Evolutionary conservation across 2,113 vertebrate genomes (phyloP), one percentile per base, ranked within the genome.

Genomic region (Dolichallabes microphthalmus): DNA sequence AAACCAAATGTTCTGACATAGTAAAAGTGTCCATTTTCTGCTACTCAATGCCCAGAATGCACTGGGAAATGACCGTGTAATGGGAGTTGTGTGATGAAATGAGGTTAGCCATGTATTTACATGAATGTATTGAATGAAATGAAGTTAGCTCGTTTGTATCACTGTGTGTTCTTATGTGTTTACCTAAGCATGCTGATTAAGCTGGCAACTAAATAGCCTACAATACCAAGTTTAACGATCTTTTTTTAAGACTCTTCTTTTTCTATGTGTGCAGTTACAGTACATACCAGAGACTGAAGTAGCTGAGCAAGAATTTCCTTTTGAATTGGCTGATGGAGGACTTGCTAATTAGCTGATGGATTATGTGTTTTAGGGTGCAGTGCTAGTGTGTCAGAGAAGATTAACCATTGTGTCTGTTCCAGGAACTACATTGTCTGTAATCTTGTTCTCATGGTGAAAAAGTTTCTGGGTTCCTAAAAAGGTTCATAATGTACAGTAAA

Each of bases 331-430:
- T 25, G 20, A 50, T 50, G 69, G 69, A 50, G 10, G n/a, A 55
- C 52, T 19, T 55, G 74, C 74, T 77, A 57, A 78, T n/a, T 32
- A 57, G 53, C 75, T 57, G 75, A 78, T 78, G n/a, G 10, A 78
- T 78, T 57, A 57, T 52, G n/a, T 58, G 52, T 32, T 32, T 76
- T 55, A 76, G 22, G 12, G 74, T 53, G 22, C 12, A 77, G 52
- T 30, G 52, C 19, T 57, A 5, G 15, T 20, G 25, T 78, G 55
- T 57, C 75, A 77, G 53, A 0, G n/a, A 30, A 74, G 39, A 22
- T 45, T 73, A 71, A 73, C 20, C 12, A 2, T 11, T 52, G 2
- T 9, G 6, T 55, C 50, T 27, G 22, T n/a, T n/a, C 12, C 39
- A 74, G 39, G 22, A 74, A 50, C 32, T 25, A 74, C 12, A 76